These are phyloP conservation scores for Pyrgilauda ruficollis DNA, from an alignment of 2,113 vertebrate species.

Conservation along the genomic window DNA sequence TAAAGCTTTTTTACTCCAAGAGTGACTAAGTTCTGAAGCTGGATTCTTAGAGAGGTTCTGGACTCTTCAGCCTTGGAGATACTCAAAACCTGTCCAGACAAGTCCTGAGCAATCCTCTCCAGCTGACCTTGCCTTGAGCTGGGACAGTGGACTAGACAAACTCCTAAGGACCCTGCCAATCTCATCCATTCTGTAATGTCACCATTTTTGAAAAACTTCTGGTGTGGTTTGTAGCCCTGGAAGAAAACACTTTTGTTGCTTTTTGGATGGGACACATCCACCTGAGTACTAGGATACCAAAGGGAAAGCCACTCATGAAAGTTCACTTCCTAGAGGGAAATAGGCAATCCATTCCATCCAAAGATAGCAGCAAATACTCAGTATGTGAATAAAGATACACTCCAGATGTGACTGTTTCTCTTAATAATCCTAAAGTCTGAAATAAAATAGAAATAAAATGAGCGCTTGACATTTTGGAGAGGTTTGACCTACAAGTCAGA, in stretches of 20 bases:
- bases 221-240: neutral
- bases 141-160: neutral
- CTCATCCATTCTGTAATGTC: neutral
- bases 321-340: neutral
- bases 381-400: neutral
- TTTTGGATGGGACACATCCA: neutral
- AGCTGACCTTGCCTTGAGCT: neutral
- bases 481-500: neutral
- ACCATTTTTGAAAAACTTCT: neutral
- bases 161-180: neutral
- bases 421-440: neutral
- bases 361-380: neutral
- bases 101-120: neutral
- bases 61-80: neutral
- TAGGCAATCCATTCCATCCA: neutral
- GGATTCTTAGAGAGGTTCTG: neutral
- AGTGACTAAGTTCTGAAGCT: rapidly evolving
- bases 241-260: neutral
- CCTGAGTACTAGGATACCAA: neutral
- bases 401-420: neutral
- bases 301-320: neutral
- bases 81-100: neutral
- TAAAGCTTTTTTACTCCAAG: neutral
- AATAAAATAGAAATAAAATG: neutral
- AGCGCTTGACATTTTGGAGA: neutral